Conservation (phyloP, 2,888 invertebrate genomes). For the Adineta ricciae region DNA sequence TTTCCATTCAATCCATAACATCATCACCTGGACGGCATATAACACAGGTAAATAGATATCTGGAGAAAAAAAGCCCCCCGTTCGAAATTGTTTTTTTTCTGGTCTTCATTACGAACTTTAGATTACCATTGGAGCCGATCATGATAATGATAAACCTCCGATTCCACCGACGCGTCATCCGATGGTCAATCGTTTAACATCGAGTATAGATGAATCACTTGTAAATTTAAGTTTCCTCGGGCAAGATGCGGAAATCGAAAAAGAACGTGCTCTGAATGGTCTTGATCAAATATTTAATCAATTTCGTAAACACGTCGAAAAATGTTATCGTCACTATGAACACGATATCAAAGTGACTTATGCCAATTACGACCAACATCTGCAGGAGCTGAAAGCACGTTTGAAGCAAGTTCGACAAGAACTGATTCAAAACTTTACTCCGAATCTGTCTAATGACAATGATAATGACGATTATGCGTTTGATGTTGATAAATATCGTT, state of each 20-base stretch:
- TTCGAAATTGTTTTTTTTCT: too few relatives aligned
- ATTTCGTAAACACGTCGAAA: not conserved
- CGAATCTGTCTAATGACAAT: not conserved
- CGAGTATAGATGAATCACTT: constrained; percentile 15
- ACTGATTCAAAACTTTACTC: not conserved
- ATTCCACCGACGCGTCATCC: not conserved
- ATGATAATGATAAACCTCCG: not conserved
- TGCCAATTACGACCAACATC: not conserved
- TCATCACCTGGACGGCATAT: not conserved
- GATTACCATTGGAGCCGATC: not conserved
- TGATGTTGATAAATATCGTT: not conserved
- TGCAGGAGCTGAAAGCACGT: not conserved
- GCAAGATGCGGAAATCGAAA: not conserved
- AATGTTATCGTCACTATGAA: not conserved
- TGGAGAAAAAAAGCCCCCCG: too few relatives aligned
- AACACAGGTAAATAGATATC: not conserved
- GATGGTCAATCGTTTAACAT: not conserved
- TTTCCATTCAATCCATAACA: not conserved
- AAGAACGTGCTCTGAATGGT: not conserved
- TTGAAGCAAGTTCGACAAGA: not conserved
- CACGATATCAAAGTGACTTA: not conserved
- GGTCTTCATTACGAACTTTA: not conserved
- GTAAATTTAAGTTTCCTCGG: not conserved
- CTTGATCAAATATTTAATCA: not conserved
- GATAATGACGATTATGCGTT: not conserved